phyloP scores from a whole-genome alignment of 2,797 vertebrate genomes.

The Schizopygopsis malacanthus region DNA sequence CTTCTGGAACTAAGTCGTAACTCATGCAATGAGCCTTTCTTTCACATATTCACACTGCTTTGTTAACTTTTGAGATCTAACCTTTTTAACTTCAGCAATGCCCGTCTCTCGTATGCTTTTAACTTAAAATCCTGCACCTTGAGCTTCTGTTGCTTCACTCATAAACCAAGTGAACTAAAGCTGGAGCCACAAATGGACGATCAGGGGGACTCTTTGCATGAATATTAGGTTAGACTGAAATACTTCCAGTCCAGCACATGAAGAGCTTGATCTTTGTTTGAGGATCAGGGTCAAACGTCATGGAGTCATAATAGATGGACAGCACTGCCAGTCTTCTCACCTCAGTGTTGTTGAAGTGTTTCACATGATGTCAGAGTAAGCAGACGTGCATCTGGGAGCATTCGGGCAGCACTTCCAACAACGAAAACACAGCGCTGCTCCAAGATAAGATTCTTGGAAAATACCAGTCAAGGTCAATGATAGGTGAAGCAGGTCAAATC shows the following conservation, averaged over 20 bases:
- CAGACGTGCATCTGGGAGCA: neutral
- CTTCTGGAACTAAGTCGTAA: conserved; percentile 20
- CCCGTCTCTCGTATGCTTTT: neutral
- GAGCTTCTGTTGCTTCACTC: neutral
- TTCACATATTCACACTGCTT: conserved; percentile 31
- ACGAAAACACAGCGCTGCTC: neutral
- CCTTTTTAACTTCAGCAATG: neutral
- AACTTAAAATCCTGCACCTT: neutral
- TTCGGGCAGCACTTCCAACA: neutral
- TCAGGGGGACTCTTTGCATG: neutral
- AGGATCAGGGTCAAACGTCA: neutral
- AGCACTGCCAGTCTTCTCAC: neutral
- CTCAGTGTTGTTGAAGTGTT: conserved; percentile 10
- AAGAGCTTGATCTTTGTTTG: neutral
- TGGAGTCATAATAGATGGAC: neutral
- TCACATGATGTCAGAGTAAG: neutral
- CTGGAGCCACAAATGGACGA: neutral
- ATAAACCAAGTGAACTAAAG: conserved; percentile 2
- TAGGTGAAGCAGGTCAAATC: neutral
- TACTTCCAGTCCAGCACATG: neutral
- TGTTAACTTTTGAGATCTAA: conserved; percentile 24
- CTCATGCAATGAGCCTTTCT: neutral
- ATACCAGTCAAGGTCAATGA: neutral
- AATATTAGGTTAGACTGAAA: neutral
- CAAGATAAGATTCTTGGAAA: neutral